Evolutionary conservation across 2,113 vertebrate species (phyloP).

Genomic region (Thamnophis sirtalis): DNA sequence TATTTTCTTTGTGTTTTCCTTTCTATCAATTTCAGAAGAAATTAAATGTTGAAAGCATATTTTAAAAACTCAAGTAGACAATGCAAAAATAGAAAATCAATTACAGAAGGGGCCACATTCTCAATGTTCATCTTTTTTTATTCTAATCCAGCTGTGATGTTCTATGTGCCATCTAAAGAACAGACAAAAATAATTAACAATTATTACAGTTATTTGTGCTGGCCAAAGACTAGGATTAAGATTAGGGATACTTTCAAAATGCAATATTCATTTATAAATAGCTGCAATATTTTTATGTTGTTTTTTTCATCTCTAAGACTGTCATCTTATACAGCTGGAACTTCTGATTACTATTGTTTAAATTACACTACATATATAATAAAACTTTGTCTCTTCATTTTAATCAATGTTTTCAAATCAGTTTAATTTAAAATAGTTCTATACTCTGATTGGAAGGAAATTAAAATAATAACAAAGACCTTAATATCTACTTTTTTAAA

Average conservation of each 20-base stretch:
- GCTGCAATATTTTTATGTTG: not conserved
- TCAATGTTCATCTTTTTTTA: not conserved
- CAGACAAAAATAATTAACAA: not conserved
- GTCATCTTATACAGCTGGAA: not conserved
- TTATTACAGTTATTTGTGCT: not conserved
- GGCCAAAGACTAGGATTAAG: not conserved
- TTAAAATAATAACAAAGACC: not conserved
- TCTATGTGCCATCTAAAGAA: not conserved
- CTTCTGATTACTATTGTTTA: not conserved
- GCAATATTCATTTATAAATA: not conserved
- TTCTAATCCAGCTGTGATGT: not conserved
- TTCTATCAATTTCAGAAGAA: not conserved
- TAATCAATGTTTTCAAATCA: constrained; percentile 3
- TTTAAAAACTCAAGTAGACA: not conserved
- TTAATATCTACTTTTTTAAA: not conserved
- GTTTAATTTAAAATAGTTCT: not conserved
- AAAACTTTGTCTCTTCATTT: not conserved
- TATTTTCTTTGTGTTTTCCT: not conserved
- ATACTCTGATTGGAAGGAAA: not conserved
- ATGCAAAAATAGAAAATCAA: not conserved
- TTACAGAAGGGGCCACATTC: not conserved
- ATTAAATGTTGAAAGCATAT: not conserved
- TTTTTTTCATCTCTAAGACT: not conserved
- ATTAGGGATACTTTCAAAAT: constrained; percentile 15
- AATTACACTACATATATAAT: not conserved